These are phyloP conservation scores for Ooceraea biroi DNA, from an alignment of 1,140 invertebrate species.

Conservation along the genomic window DNA sequence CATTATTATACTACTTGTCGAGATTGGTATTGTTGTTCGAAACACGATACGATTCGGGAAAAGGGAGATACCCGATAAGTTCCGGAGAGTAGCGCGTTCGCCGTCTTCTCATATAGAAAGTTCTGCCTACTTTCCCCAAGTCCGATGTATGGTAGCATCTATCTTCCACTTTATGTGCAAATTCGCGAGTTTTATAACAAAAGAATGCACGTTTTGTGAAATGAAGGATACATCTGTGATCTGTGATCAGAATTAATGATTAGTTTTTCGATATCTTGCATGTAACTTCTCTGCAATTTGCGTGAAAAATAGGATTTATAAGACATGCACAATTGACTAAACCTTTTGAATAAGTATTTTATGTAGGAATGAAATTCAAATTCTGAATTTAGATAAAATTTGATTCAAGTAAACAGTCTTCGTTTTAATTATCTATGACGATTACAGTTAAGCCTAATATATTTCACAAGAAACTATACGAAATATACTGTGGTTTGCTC, in stretches of 20 bases:
- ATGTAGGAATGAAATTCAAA: too few species aligned
- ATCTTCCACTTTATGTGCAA: constrained; percentile 21
- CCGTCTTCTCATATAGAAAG: constrained; percentile 1
- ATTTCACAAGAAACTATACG: too few species aligned
- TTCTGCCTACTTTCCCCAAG: constrained; percentile 25
- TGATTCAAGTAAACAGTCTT: too few species aligned
- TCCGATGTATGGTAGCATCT: constrained; percentile 19
- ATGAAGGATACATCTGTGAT: neutral
- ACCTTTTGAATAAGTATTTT: too few species aligned
- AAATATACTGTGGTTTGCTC: too few species aligned
- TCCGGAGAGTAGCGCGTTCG: constrained; percentile 10
- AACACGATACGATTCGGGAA: constrained; percentile 11
- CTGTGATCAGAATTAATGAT: neutral
- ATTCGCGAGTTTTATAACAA: constrained; percentile 29
- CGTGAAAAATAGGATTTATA: neutral
- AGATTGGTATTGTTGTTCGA: constrained; percentile 33
- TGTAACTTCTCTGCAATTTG: too few species aligned
- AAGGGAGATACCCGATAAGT: constrained; percentile 8
- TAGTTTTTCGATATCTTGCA: neutral
- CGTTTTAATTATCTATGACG: too few species aligned
- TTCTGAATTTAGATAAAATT: too few species aligned
- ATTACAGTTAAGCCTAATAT: too few species aligned
- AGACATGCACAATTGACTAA: too few species aligned
- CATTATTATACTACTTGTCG: constrained; percentile 24
- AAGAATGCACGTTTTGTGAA: neutral